Conservation (phyloP, 2,797 vertebrate species). For the Girardinus metallicus region DNA sequence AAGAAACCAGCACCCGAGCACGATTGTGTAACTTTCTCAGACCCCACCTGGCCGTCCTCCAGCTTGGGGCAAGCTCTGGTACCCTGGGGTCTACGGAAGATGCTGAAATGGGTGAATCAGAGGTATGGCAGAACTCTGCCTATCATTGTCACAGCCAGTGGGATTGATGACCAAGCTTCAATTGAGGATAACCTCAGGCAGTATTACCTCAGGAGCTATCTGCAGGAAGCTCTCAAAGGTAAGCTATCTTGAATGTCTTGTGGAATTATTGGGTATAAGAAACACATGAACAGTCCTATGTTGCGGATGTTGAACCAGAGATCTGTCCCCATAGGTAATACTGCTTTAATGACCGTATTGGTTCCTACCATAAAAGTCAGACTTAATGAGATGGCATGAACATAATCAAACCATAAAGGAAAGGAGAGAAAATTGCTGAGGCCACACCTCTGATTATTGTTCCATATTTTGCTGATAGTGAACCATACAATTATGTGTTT, state of each 20-base stretch:
- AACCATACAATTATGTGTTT: not conserved
- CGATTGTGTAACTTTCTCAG: conserved; percentile 82
- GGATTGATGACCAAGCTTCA: conserved; percentile 88
- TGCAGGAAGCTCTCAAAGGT: conserved; percentile 94
- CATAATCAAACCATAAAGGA: conserved; percentile 58
- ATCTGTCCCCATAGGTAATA: conserved; percentile 11
- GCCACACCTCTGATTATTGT: not conserved
- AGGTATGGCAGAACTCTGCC: conserved; percentile 83
- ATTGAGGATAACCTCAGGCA: conserved; percentile 86
- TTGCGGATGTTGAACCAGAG: conserved; percentile 13
- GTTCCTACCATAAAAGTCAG: conserved; percentile 44
- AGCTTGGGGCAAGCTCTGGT: conserved; percentile 83
- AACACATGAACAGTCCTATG: conserved; percentile 1
- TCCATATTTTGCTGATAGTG: conserved; percentile 25
- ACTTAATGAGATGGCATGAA: conserved; percentile 56
- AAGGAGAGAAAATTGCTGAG: not conserved
- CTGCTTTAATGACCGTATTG: conserved; percentile 50
- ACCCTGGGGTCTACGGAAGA: conserved; percentile 87
- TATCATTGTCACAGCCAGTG: conserved; percentile 89
- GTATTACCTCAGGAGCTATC: conserved; percentile 86
- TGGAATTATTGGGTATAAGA: not conserved
- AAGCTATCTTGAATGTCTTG: conserved; percentile 6
- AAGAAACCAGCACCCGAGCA: conserved; percentile 67
- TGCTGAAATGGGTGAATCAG: conserved; percentile 88
- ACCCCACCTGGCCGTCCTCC: conserved; percentile 87